phyloP scores from a whole-genome alignment of 2,797 vertebrate genomes.

The Eutrigla gurnardus region DNA sequence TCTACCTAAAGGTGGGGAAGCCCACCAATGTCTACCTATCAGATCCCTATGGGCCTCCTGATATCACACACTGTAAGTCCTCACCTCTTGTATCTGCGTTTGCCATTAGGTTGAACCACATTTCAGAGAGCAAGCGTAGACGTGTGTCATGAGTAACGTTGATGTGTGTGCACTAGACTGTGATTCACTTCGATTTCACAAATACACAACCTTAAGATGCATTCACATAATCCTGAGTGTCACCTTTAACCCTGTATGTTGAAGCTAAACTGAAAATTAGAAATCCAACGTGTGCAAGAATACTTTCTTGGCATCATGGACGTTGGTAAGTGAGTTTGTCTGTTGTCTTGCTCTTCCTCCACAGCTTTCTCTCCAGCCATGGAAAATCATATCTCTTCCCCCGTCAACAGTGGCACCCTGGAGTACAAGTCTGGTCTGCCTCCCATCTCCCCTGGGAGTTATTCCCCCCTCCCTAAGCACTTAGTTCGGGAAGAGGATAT shows the following conservation, averaged over 20 bases:
- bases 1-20: slow-evolving; percentile 96
- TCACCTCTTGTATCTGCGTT: slow-evolving; percentile 1
- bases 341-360: slow-evolving; percentile 23
- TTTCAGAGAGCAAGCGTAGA: background rate
- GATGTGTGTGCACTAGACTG: background rate
- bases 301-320: background rate
- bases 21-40: slow-evolving; percentile 96
- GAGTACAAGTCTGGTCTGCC: slow-evolving; percentile 94
- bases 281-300: background rate
- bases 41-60: slow-evolving; percentile 95
- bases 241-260: background rate
- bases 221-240: background rate
- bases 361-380: slow-evolving; percentile 94
- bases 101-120: background rate
- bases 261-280: background rate
- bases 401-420: slow-evolving; percentile 93
- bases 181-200: background rate
- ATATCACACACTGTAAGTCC: slow-evolving; percentile 97
- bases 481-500: slow-evolving; percentile 96
- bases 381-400: slow-evolving; percentile 95
- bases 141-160: background rate
- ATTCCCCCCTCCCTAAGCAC: slow-evolving; percentile 95
- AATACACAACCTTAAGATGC: background rate
- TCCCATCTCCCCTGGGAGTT: slow-evolving; percentile 93
- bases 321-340: background rate